Conservation (phyloP, 1,140 invertebrate species). For the Pseudomyrmex pallidus region DNA sequence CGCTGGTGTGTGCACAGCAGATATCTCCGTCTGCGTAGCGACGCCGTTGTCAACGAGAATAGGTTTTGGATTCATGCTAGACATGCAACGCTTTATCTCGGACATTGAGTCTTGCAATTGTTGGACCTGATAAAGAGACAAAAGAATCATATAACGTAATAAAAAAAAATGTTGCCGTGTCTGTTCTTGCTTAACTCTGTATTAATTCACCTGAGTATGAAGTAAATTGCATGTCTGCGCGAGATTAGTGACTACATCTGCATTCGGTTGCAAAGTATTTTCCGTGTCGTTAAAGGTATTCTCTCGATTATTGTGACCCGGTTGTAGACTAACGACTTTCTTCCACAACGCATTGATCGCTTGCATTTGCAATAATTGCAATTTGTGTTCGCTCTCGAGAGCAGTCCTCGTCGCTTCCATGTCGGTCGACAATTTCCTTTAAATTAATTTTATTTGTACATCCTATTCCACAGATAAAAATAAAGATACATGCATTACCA, state of each 20-base stretch:
- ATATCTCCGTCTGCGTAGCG: conserved; percentile 92
- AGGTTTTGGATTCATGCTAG: conserved; percentile 84
- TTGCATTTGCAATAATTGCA: conserved; percentile 95
- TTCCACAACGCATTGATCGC: conserved; percentile 96
- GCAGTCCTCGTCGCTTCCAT: conserved; percentile 93
- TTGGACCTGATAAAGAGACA: conserved; percentile 86
- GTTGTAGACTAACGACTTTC: conserved; percentile 91
- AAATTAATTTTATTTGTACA: conserved; percentile 34
- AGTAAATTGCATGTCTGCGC: conserved; percentile 86
- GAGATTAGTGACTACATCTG: conserved; percentile 86
- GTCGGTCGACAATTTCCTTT: conserved; percentile 91
- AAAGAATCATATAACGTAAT: background rate
- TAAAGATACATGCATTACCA: conserved; percentile 4
- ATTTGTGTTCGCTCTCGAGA: conserved; percentile 93
- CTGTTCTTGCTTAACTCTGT: background rate
- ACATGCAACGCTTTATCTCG: conserved; percentile 90
- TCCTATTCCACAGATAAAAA: conserved; percentile 16
- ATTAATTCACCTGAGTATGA: conserved; percentile 77
- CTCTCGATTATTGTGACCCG: conserved; percentile 77
- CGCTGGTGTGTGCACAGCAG: conserved; percentile 89
- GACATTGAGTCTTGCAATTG: conserved; percentile 91
- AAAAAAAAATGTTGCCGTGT: background rate
- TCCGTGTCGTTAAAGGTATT: conserved; percentile 69
- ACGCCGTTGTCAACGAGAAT: conserved; percentile 85
- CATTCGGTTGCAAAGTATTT: conserved; percentile 81